A percentile compares a stretch with the other conserved stretches of the same genome.
Evolutionary conservation across 2,888 invertebrate species (phyloP).

Genomic region (Molorchus minor): DNA sequence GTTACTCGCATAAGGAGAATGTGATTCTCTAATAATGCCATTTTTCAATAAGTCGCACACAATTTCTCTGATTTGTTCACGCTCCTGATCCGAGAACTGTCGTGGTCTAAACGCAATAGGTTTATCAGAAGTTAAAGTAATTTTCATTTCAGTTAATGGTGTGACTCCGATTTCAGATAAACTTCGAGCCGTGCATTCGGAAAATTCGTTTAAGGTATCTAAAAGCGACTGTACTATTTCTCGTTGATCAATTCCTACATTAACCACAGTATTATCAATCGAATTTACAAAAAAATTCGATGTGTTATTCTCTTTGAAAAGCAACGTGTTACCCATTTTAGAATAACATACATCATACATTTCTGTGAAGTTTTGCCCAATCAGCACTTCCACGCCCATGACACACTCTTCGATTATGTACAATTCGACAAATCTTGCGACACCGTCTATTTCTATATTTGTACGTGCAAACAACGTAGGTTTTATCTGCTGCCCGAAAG

Average conservation of each 20-base stretch:
- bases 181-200: not conserved
- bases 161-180: not conserved
- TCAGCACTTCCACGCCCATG: not conserved
- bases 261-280: not conserved
- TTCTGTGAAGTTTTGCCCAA: constrained; percentile 11
- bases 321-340: not conserved
- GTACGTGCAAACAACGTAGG: not conserved
- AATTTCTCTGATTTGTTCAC: too few species aligned
- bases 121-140: too few species aligned
- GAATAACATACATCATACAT: not conserved
- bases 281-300: not conserved
- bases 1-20: constrained; percentile 28
- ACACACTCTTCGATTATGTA: not conserved
- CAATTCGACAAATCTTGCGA: not conserved
- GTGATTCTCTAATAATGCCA: too few species aligned
- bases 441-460: not conserved
- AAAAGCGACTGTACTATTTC: not conserved
- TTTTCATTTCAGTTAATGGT: too few species aligned
- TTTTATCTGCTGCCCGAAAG: not conserved
- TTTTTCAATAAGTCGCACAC: too few species aligned
- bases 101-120: too few species aligned
- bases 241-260: not conserved
- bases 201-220: not conserved
- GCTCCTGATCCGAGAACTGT: too few species aligned
- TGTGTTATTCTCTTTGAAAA: not conserved